These are phyloP conservation scores for Deilephila porcellus DNA, from an alignment of 2,888 invertebrate species.

Conservation along the genomic window DNA sequence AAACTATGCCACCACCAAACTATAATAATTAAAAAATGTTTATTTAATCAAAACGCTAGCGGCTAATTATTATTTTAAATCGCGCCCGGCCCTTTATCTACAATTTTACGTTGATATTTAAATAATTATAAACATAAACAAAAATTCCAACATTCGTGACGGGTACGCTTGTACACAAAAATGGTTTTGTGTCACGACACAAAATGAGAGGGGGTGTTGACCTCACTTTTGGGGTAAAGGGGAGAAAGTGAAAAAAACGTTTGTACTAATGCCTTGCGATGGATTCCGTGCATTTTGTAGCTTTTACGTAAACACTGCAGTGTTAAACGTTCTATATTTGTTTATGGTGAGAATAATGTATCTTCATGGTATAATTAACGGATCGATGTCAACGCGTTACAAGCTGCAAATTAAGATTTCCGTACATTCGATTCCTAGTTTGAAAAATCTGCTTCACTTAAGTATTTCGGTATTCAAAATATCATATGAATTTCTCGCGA, in stretches of 20 bases:
- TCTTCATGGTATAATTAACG: too few relatives aligned
- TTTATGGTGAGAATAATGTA: too few relatives aligned
- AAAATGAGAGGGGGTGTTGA: constrained; percentile 9
- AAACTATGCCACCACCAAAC: not conserved
- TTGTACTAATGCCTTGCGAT: constrained; percentile 7
- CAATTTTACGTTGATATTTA: constrained; percentile 27
- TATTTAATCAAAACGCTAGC: not conserved
- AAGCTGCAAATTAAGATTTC: too few relatives aligned
- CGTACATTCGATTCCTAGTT: too few relatives aligned
- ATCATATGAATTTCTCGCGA: too few relatives aligned
- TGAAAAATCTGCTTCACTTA: too few relatives aligned
- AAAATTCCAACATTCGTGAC: constrained; percentile 24
- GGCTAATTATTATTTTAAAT: constrained; percentile 21
- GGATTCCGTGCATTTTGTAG: not conserved
- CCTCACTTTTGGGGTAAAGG: not conserved
- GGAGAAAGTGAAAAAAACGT: constrained; percentile 2
- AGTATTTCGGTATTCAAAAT: too few relatives aligned
- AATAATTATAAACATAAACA: constrained; percentile 27
- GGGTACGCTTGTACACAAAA: constrained; percentile 18
- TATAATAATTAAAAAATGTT: constrained; percentile 12
- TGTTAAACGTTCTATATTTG: not conserved
- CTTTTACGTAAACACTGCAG: not conserved
- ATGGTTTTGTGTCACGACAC: constrained; percentile 27
- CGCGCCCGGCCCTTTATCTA: constrained; percentile 5
- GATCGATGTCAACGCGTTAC: too few relatives aligned